Conservation (phyloP, 2,797 vertebrate genomes). For the Hippocampus kuda region DNA sequence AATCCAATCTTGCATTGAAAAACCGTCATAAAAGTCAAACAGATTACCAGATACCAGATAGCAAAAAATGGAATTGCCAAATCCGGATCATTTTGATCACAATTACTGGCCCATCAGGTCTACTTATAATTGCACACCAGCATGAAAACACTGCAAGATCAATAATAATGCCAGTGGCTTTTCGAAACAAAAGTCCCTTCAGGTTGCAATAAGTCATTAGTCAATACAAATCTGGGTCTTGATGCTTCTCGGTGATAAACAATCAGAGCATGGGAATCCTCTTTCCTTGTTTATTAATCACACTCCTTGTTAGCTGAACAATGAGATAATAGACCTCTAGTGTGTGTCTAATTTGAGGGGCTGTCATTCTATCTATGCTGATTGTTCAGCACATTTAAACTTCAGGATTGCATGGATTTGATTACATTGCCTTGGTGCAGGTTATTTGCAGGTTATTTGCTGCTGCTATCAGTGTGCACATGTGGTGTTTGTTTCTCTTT, state of each 20-base stretch:
- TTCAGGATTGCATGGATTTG: slow-evolving; percentile 49
- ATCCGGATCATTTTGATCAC: too few relatives aligned
- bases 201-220: slow-evolving; percentile 49
- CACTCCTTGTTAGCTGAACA: slow-evolving; percentile 60
- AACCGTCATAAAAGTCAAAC: too few relatives aligned
- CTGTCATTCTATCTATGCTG: slow-evolving; percentile 43
- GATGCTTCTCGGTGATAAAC: slow-evolving; percentile 60
- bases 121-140: neutral
- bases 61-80: too few relatives aligned
- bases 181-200: slow-evolving; percentile 16
- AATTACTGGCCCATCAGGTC: too few relatives aligned
- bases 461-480: too few relatives aligned
- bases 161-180: neutral
- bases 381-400: slow-evolving; percentile 58
- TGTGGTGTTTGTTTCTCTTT: too few relatives aligned
- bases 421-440: slow-evolving; percentile 36
- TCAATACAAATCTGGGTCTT: slow-evolving; percentile 49
- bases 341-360: slow-evolving; percentile 60
- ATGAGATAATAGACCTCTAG: slow-evolving; percentile 64
- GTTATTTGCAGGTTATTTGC: too few relatives aligned
- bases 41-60: too few relatives aligned
- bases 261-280: slow-evolving; percentile 63
- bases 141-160: neutral
- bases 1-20: too few relatives aligned
- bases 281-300: slow-evolving; percentile 63